Evolutionary conservation across 2,888 invertebrate species (phyloP).

Genomic region (Hanleya hanleyi): DNA sequence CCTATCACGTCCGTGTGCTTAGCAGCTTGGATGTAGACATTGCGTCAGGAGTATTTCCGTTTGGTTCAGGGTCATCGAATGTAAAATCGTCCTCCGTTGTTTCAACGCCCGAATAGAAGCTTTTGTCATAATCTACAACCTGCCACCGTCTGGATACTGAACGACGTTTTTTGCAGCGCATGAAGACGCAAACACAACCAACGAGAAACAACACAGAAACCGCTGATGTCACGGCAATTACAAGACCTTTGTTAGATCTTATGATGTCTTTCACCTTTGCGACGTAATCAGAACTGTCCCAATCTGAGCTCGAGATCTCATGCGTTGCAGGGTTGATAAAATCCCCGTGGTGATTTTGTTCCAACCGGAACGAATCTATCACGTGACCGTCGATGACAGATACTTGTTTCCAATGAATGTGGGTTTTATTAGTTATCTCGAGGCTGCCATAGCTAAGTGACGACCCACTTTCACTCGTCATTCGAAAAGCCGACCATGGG

Average conservation of each 20-base stretch:
- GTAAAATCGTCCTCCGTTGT: slow-evolving; percentile 2
- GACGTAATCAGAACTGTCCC: neutral
- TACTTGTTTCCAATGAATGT: slow-evolving; percentile 53
- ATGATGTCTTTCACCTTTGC: neutral
- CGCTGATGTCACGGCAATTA: neutral
- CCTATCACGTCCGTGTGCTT: too few species aligned
- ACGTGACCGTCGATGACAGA: slow-evolving; percentile 34
- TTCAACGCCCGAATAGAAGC: neutral
- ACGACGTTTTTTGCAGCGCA: neutral
- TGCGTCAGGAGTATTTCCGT: neutral
- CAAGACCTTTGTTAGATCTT: neutral
- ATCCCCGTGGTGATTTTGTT: slow-evolving; percentile 52
- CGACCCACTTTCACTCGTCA: slow-evolving; percentile 32
- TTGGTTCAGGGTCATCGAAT: slow-evolving; percentile 4
- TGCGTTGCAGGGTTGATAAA: neutral
- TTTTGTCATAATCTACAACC: slow-evolving; percentile 8
- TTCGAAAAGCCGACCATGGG: slow-evolving; percentile 53
- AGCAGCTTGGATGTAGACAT: neutral
- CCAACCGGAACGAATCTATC: slow-evolving; percentile 53
- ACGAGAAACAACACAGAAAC: neutral
- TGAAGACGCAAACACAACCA: neutral
- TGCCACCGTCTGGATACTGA: neutral
- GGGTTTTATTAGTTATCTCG: slow-evolving; percentile 49
- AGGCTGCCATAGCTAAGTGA: slow-evolving; percentile 52
- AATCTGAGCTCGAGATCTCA: neutral